These are phyloP conservation scores for Grammomys dolichurus DNA, from an alignment of 2,113 vertebrate genomes.

Conservation along the genomic window DNA sequence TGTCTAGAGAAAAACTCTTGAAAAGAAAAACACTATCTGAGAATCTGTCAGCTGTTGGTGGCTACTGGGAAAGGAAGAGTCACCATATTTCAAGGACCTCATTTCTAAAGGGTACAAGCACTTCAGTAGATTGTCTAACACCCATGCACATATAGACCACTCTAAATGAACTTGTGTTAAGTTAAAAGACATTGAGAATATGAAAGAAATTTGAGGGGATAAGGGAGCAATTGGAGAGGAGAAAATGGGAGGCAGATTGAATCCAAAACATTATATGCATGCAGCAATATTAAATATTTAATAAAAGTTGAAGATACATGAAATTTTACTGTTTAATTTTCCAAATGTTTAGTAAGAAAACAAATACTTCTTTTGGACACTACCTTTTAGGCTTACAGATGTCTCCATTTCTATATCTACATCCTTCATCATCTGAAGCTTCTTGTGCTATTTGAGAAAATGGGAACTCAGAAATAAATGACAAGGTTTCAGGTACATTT, in stretches of 20 bases:
- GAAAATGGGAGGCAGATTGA: not conserved
- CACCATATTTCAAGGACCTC: not conserved
- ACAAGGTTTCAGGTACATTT: not conserved
- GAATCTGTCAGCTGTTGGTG: not conserved
- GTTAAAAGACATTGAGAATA: not conserved
- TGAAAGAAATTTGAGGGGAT: not conserved
- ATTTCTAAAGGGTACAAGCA: not conserved
- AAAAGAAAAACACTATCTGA: not conserved
- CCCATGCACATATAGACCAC: not conserved
- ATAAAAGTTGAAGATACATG: not conserved
- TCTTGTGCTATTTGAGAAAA: not conserved
- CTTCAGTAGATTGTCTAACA: not conserved
- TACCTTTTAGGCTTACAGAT: not conserved
- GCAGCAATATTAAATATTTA: not conserved
- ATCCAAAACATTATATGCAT: not conserved
- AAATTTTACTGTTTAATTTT: not conserved
- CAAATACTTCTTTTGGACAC: not conserved
- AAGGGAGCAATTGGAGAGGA: not conserved
- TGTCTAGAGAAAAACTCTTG: not conserved
- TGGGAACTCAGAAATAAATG: slow-evolving; percentile 17
- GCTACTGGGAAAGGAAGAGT: not conserved
- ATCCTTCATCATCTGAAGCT: not conserved
- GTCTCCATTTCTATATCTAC: not conserved
- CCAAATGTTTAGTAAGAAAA: not conserved
- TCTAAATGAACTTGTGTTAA: not conserved